phyloP scores from a whole-genome alignment of 2,888 invertebrate genomes.

The Heteromyza rotundicornis region DNA sequence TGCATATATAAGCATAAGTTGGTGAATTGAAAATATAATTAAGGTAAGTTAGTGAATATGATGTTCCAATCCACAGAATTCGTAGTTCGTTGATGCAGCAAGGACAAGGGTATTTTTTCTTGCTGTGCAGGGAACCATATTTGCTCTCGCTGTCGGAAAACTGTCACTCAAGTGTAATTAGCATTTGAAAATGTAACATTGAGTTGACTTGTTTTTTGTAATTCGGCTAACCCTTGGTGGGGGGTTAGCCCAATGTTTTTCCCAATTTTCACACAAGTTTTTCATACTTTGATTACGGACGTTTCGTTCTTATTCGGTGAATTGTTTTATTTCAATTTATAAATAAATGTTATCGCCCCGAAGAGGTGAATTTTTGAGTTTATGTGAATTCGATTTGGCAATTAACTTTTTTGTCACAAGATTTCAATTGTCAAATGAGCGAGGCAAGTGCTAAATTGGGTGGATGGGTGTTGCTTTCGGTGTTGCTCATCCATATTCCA shows the following conservation, averaged over 20 bases:
- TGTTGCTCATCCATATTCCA: too few species aligned
- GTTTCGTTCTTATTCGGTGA: not conserved
- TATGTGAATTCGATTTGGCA: not conserved
- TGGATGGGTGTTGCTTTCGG: not conserved
- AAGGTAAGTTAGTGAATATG: too few species aligned
- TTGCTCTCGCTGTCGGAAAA: slow-evolving; percentile 44
- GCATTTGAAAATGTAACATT: slow-evolving; percentile 38
- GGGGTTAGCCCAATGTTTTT: slow-evolving; percentile 13
- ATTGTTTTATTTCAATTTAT: not conserved
- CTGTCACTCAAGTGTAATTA: slow-evolving; percentile 59
- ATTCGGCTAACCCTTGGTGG: too few species aligned
- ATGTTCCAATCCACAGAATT: too few species aligned
- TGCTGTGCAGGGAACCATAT: slow-evolving; percentile 29
- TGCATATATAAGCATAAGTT: too few species aligned
- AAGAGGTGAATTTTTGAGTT: not conserved
- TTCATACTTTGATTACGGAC: not conserved
- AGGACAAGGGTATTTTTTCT: not conserved
- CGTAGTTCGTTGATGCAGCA: too few species aligned
- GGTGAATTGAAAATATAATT: too few species aligned
- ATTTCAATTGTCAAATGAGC: slow-evolving; percentile 3
- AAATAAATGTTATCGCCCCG: not conserved
- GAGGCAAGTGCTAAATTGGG: not conserved
- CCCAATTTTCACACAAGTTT: slow-evolving; percentile 14
- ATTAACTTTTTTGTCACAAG: slow-evolving; percentile 8
- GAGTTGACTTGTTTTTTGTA: too few species aligned